Base-by-base conservation (phyloP, 2,113 vertebrate species). In the Fregetta grallaria region DNA sequence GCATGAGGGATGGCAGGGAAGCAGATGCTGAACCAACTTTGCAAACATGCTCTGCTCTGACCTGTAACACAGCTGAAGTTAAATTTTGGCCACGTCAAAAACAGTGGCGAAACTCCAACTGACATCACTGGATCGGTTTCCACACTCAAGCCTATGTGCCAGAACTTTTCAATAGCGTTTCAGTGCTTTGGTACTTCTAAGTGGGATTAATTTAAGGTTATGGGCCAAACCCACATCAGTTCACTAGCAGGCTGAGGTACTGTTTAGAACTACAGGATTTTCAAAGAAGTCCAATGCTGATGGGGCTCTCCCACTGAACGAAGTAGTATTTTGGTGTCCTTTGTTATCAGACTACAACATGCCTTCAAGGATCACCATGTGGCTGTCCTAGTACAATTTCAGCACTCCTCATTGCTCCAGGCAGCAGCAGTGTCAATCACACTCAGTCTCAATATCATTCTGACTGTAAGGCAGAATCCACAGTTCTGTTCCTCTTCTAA, bases 11-110 rank as follows among this genome's bases (percentile, higher is more conserved):
- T 84, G 81, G 63, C 82, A 94, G 50, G 72, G 29, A 96, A 90
- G 88, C 67, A 86, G 63, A 80, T 50, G 90, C 55, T 95, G 82
- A 83, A 92, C 68, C 88, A 93, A 67, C 34, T 93, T 18, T 81
- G 50, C 67, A 95, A 96, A 92, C 90, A 92, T 25, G 67, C 59
- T 95, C 49, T 63, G 71, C 72, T 94, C 62, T 95, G 93, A 87
- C 84, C 77, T 90, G 78, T 77, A 96, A 88, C 94, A 90, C 67
- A 92, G 75, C 88, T 86, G 86, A 96, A 93, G 26, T 88, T 86
- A 92, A 73, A 40, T 67, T 84, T 7, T 97, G 94, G 96, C 86
- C 68, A 34, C 12, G 13, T 86, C 19, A 63, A 86, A 84, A 74
- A 42, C 82, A 55, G 40, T 90, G 96, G 96, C 82, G 1, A 49